Evolutionary conservation across 2,113 vertebrate species (phyloP), one percentile per base, ranked within the genome.

Genomic region (Bufo gargarizans): DNA sequence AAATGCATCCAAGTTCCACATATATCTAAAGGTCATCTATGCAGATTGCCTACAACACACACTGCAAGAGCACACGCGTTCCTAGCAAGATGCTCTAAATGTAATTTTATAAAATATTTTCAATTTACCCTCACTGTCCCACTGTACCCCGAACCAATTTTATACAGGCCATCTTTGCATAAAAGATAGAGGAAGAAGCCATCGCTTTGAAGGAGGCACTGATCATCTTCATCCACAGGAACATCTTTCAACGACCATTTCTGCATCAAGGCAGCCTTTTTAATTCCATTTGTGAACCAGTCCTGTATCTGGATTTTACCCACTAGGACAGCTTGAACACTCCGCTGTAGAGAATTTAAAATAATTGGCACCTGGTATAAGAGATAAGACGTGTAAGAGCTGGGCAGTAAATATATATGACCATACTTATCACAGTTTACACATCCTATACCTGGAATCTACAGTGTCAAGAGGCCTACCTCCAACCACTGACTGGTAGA

Each of bases 231-330:
- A 90, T 99, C 98, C 55, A 99, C 97, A 91, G 94, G 93, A 91
- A 99, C 94, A 92, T 99, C 98, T 91, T 98, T 98, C 90, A 99
- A 92, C 59, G 96, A 92, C 98, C 98, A 99, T 91, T 98, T 99
- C 94, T 98, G 98, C 97, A 99, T 99, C 89, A 99, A 95, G 86
- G 98, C 97, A 67, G 97, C 98, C 85, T 97, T 97, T 94, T 99
- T 99, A 95, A 99, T 99, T 69, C 98, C 98, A 88, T 97, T 99
- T 89, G 97, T 97, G 91, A 99, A 99, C 98, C 98, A 99, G 91
- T 99, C 98, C 91, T 99, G 98, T 93, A 99, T 99, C 93, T 99
- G 98, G 90, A 99, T 97, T 93, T 99, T 99, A 77, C 98, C 98
- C 89, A 99, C 98, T 89, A 99, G 94, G 89, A 99, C 98, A 4